Conservation (phyloP, 37 sponge, comb jelly and placozoan species). For the Ephydatia muelleri region DNA sequence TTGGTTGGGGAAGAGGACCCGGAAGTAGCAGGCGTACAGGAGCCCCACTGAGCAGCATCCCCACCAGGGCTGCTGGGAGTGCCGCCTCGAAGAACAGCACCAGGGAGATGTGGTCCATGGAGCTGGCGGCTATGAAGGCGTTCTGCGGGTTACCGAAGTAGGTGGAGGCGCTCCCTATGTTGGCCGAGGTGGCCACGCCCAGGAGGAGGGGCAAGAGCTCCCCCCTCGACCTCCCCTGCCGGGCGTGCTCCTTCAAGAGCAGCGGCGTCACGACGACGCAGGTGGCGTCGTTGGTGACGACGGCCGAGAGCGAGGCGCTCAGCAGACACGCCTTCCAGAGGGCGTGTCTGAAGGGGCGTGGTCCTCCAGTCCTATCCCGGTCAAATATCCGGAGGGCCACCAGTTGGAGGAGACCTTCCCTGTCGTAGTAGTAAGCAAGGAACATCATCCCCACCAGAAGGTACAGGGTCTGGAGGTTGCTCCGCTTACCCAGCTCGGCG, state of each 20-base stretch:
- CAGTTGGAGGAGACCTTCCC: constrained; percentile 61
- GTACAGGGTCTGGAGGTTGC: constrained; percentile 60
- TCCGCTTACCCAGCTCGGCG: constrained; percentile 17
- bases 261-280: constrained; percentile 61
- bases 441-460: constrained; percentile 79
- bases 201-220: constrained; percentile 49
- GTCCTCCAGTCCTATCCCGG: constrained; percentile 3
- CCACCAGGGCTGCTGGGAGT: constrained; percentile 58
- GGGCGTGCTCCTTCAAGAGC: constrained; percentile 42
- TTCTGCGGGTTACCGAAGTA: constrained; percentile 74
- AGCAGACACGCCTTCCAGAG: constrained; percentile 62
- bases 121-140: constrained; percentile 61
- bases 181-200: constrained; percentile 68
- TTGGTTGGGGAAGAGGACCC: background rate
- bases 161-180: constrained; percentile 76
- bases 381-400: constrained; percentile 33
- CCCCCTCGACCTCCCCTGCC: constrained; percentile 28
- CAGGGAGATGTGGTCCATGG: constrained; percentile 22
- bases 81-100: constrained; percentile 41
- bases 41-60: constrained; percentile 48
- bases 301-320: constrained; percentile 43
- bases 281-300: constrained; percentile 70
- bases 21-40: constrained; percentile 26
- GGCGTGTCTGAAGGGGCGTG: constrained; percentile 23
- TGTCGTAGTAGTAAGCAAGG: constrained; percentile 63